Conservation (phyloP, 2,888 invertebrate species). For the Pimpla rufipes region DNA sequence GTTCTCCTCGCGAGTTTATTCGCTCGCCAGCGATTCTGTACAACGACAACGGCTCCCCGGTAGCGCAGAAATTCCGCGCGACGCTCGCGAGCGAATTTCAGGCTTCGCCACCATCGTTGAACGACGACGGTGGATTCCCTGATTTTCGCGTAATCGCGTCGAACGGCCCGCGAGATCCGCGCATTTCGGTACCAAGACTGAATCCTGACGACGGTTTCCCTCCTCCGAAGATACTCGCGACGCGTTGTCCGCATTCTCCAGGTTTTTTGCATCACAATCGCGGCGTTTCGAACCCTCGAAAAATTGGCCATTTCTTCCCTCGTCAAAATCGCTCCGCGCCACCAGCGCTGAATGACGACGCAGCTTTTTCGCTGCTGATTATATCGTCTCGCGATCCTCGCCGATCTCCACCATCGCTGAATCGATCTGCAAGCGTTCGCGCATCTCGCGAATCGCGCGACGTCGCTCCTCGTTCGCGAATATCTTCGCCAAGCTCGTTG, state of each 20-base stretch:
- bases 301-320: constrained; percentile 55
- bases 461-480: constrained; percentile 71
- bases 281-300: constrained; percentile 62
- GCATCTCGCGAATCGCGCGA: constrained; percentile 47
- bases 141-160: constrained; percentile 62
- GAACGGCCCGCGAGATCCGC: constrained; percentile 54
- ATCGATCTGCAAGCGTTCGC: constrained; percentile 71
- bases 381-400: constrained; percentile 64
- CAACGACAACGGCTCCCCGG: constrained; percentile 64
- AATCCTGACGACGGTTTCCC: constrained; percentile 86
- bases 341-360: constrained; percentile 74
- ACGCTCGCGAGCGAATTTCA: constrained; percentile 34
- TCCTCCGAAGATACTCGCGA: constrained; percentile 75
- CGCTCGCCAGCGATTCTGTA: constrained; percentile 80
- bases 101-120: constrained; percentile 80
- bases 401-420: constrained; percentile 77
- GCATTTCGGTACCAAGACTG: constrained; percentile 85
- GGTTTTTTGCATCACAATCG: constrained; percentile 80
- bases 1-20: constrained; percentile 74
- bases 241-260: constrained; percentile 84
- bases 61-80: constrained; percentile 60
- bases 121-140: constrained; percentile 64
- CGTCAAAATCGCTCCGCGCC: constrained; percentile 65
- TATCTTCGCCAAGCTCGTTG: constrained; percentile 84
- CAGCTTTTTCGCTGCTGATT: constrained; percentile 59